phyloP scores from a whole-genome alignment of 1,140 invertebrate genomes.

The Aphaenogaster rudis region DNA sequence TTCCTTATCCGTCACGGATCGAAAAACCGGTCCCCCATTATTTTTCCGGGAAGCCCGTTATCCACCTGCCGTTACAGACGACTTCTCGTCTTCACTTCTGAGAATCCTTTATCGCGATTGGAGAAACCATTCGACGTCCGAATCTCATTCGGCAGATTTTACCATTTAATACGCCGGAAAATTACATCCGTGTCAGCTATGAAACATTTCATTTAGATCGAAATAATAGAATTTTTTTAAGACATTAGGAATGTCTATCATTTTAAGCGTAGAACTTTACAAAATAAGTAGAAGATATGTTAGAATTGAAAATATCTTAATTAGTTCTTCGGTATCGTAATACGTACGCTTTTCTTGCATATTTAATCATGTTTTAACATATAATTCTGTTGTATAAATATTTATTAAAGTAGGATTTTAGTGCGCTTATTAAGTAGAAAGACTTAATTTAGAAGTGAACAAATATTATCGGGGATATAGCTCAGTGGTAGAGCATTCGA shows the following conservation, averaged over 20 bases:
- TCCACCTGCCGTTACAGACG: constrained; percentile 46
- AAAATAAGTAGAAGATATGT: neutral
- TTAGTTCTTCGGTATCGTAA: neutral
- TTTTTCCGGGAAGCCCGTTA: constrained; percentile 67
- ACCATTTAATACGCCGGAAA: neutral
- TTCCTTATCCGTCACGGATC: constrained; percentile 44
- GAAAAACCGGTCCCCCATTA: constrained; percentile 65
- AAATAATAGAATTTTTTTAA: neutral
- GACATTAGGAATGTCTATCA: neutral
- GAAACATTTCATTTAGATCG: neutral
- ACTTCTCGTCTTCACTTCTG: constrained; percentile 6
- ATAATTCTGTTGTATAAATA: neutral
- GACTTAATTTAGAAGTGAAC: neutral
- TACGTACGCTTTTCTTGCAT: neutral
- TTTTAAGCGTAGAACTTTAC: neutral
- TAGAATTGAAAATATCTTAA: neutral
- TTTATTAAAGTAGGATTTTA: neutral
- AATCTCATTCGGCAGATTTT: constrained; percentile 10
- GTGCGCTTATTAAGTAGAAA: neutral
- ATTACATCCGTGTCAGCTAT: neutral
- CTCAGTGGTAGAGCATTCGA: constrained; percentile 97
- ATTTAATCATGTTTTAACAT: neutral
- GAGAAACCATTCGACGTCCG: neutral
- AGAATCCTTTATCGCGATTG: constrained; percentile 19
- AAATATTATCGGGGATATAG: constrained; percentile 90